A percentile compares a stretch with the other conserved stretches of the same genome.
These are phyloP conservation scores for Danaus plexippus DNA, from an alignment of 1,140 invertebrate genomes.

Conservation along the genomic window DNA sequence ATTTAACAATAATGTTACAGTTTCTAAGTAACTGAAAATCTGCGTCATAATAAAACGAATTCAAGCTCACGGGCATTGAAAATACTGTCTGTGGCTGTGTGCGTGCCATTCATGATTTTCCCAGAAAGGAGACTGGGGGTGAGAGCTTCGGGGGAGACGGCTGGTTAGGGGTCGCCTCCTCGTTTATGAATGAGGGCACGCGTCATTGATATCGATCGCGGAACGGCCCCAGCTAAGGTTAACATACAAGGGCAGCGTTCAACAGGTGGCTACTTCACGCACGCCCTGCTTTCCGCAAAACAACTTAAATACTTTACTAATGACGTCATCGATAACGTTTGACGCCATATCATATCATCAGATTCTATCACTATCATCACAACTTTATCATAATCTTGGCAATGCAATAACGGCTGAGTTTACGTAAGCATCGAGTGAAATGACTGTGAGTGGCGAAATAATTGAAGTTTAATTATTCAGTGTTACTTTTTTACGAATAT, in stretches of 20 bases:
- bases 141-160: conserved; percentile 10
- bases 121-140: conserved; percentile 31
- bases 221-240: conserved; percentile 40
- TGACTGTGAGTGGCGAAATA: too few relatives aligned
- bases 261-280: conserved; percentile 63
- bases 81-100: conserved; percentile 23
- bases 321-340: conserved; percentile 49
- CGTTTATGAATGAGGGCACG: conserved; percentile 66
- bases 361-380: conserved; percentile 5
- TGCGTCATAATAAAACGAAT: too few relatives aligned
- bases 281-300: conserved; percentile 37
- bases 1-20: too few relatives aligned
- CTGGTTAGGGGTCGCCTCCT: conserved; percentile 31
- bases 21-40: too few relatives aligned
- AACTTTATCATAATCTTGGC: conserved; percentile 20
- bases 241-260: conserved; percentile 54
- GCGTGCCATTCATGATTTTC: conserved; percentile 60
- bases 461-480: too few relatives aligned
- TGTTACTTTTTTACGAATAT: too few relatives aligned
- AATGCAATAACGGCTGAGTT: conserved; percentile 14
- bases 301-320: conserved; percentile 37
- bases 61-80: too few relatives aligned
- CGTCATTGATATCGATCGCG: conserved; percentile 62
- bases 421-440: conserved; percentile 12
- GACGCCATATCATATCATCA: conserved; percentile 11